Evolutionary conservation across 1,140 invertebrate species (phyloP).

Genomic region (Hyles euphorbiae): DNA sequence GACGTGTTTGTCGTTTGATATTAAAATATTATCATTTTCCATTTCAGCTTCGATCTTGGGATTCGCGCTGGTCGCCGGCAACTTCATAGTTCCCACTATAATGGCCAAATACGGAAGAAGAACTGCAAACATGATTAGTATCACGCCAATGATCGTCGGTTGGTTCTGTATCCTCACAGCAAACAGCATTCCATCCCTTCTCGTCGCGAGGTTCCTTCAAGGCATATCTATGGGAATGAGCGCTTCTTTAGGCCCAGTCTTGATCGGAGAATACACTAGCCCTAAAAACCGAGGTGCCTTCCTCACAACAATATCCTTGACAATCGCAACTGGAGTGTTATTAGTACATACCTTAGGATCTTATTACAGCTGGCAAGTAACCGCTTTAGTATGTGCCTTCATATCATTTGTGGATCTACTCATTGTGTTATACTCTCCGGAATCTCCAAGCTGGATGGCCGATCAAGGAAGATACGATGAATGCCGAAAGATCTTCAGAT

Average conservation of each 20-base stretch:
- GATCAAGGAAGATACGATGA: slow-evolving; percentile 35
- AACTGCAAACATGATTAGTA: slow-evolving; percentile 43
- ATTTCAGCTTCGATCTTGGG: slow-evolving; percentile 52
- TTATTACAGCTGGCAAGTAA: slow-evolving; percentile 30
- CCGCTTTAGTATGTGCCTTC: slow-evolving; percentile 27
- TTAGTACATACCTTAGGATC: slow-evolving; percentile 33
- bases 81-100: slow-evolving; percentile 43
- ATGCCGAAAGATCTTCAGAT: slow-evolving; percentile 32
- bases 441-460: slow-evolving; percentile 42
- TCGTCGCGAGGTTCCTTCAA: slow-evolving; percentile 36
- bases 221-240: slow-evolving; percentile 42
- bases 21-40: slow-evolving; percentile 9
- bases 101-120: slow-evolving; percentile 54
- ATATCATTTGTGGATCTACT: slow-evolving; percentile 31
- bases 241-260: slow-evolving; percentile 29
- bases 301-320: slow-evolving; percentile 31
- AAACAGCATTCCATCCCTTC: slow-evolving; percentile 23
- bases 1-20: not conserved
- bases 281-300: slow-evolving; percentile 41
- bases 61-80: slow-evolving; percentile 44
- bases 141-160: slow-evolving; percentile 41
- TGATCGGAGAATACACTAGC: slow-evolving; percentile 45
- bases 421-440: slow-evolving; percentile 38
- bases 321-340: slow-evolving; percentile 30
- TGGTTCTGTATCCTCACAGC: slow-evolving; percentile 49